Percentiles rank a stretch among this genome's conserved stretches.
Conservation (phyloP, 2,797 vertebrate genomes). For the Anguilla obscura region DNA sequence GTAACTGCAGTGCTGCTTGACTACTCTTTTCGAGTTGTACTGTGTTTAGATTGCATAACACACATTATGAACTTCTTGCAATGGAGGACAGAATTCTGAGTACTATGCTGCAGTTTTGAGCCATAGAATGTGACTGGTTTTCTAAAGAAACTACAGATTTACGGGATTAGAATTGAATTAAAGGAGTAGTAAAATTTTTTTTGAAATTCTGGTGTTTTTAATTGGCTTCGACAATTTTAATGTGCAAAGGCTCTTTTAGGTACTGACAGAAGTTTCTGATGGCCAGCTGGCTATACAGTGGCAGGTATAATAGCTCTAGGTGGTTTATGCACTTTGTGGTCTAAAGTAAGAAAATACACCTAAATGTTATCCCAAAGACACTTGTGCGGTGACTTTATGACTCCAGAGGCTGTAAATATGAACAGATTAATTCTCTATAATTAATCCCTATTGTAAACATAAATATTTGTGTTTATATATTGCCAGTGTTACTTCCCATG, state of each 20-base stretch:
- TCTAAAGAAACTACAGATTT: not conserved
- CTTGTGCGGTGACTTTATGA: not conserved
- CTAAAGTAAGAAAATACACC: not conserved
- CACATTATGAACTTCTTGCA: not conserved
- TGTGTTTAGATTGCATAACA: not conserved
- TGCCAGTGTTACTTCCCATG: not conserved
- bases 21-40: not conserved
- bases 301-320: not conserved
- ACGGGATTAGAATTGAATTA: too few species aligned
- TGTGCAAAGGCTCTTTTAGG: not conserved
- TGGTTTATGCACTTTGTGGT: not conserved
- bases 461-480: not conserved
- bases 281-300: not conserved
- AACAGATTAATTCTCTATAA: not conserved
- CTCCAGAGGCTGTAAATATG: not conserved
- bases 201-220: too few species aligned
- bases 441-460: not conserved
- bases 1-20: too few species aligned
- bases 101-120: not conserved
- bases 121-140: not conserved
- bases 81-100: not conserved
- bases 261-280: not conserved
- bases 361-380: not conserved
- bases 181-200: too few species aligned
- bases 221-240: too few species aligned